A percentile compares a stretch with the other conserved stretches of the same genome.
Conservation (phyloP, 1,140 invertebrate genomes). For the Kradibia gibbosae region DNA sequence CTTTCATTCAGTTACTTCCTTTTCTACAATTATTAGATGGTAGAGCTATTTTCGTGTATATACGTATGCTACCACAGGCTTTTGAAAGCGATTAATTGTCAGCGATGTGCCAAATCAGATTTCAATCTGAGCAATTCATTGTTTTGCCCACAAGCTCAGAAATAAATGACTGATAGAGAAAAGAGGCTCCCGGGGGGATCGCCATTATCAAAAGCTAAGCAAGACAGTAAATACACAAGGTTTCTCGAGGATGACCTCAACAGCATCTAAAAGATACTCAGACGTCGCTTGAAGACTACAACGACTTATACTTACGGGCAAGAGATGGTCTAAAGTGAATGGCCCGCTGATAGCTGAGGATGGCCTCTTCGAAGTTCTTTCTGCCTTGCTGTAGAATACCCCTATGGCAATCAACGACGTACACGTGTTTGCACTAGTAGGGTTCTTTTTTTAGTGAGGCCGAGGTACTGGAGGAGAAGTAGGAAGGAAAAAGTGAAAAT, state of each 20-base stretch:
- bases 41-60: no score
- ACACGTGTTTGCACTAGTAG: no score
- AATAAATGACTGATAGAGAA: background rate
- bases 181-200: background rate
- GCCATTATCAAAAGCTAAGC: background rate
- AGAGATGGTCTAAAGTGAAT: slow-evolving; percentile 95
- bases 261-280: background rate
- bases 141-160: no score
- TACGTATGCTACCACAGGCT: no score
- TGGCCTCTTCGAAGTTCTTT: slow-evolving; percentile 89
- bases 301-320: slow-evolving; percentile 84
- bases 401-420: slow-evolving; percentile 74
- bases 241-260: background rate
- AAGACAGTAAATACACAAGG: background rate
- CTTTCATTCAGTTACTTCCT: background rate
- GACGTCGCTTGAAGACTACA: background rate
- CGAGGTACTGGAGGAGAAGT: no score
- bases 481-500: no score
- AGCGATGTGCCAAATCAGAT: no score
- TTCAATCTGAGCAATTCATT: no score
- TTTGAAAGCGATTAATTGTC: no score
- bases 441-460: no score
- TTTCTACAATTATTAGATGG: no score
- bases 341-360: slow-evolving; percentile 92
- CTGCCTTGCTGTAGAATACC: slow-evolving; percentile 94